These are phyloP conservation scores for Cephus pygmeus DNA, from an alignment of 2,888 invertebrate species.

Conservation along the genomic window DNA sequence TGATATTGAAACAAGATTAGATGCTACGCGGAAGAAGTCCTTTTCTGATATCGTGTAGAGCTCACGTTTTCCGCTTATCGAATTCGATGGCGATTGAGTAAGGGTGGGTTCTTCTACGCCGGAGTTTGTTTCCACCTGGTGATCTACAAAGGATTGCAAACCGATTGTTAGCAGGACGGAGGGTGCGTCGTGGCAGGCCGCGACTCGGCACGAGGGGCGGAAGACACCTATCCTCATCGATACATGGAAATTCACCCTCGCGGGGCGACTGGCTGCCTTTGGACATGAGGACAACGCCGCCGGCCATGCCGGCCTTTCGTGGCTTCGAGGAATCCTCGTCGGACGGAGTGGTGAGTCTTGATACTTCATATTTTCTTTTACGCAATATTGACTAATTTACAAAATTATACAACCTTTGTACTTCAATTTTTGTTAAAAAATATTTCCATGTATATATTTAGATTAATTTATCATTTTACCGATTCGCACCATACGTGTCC, in stretches of 20 bases:
- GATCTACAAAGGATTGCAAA: neutral
- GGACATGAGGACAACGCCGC: conserved; percentile 63
- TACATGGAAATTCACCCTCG: conserved; percentile 58
- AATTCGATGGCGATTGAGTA: neutral
- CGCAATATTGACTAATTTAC: neutral
- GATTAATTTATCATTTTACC: too few species aligned
- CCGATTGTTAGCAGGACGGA: conserved; percentile 44
- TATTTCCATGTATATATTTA: too few species aligned
- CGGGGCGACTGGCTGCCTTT: conserved; percentile 61
- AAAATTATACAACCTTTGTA: too few species aligned
- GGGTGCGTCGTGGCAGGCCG: conserved; percentile 62
- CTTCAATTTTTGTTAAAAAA: too few species aligned
- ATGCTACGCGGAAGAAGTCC: neutral
- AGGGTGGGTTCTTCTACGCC: neutral
- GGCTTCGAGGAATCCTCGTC: conserved; percentile 59
- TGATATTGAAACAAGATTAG: neutral
- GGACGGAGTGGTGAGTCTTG: conserved; percentile 59
- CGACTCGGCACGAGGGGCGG: conserved; percentile 60
- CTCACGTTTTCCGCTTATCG: neutral
- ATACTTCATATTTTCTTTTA: conserved; percentile 2
- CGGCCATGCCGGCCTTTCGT: conserved; percentile 59
- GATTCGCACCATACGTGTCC: too few species aligned
- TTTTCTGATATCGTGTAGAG: neutral
- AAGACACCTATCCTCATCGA: conserved; percentile 48
- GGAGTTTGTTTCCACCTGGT: neutral